Conservation (phyloP, 2,797 vertebrate genomes). For the Chelonia mydas region DNA sequence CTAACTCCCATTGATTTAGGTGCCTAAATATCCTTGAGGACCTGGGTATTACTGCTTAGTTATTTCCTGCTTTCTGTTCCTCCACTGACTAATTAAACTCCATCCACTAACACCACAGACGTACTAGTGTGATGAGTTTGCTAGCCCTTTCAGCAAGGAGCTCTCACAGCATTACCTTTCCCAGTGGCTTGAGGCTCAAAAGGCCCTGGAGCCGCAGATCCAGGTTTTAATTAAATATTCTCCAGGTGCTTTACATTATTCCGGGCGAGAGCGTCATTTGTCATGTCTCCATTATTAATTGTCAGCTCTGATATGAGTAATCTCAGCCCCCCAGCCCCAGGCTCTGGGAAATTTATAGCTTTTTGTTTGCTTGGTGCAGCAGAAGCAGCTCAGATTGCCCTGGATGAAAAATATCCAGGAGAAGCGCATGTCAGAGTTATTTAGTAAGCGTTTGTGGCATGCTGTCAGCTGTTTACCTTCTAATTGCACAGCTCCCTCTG, state of each 20-base stretch:
- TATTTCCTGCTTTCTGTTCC: neutral
- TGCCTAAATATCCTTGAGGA: too few relatives aligned
- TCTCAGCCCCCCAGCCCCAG: fast-evolving
- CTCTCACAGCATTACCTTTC: too few relatives aligned
- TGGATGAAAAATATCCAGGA: neutral
- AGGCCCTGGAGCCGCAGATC: fast-evolving
- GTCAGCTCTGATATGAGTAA: neutral
- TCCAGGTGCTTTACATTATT: neutral
- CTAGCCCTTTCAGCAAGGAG: too few relatives aligned
- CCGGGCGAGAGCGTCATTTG: neutral
- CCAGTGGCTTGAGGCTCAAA: fast-evolving
- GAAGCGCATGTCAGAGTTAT: neutral
- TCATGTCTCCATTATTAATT: conserved; percentile 40
- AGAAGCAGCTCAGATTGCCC: neutral
- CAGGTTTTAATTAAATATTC: neutral
- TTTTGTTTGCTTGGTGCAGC: neutral
- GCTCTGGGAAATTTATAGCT: neutral
- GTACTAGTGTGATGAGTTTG: neutral
- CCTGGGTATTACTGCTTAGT: neutral
- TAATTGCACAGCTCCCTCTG: neutral
- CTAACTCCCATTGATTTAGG: neutral
- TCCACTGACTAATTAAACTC: neutral
- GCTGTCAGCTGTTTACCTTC: neutral
- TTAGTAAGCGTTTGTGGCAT: fast-evolving
- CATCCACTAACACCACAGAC: neutral